Evolutionary conservation across 2,888 invertebrate species (phyloP), one percentile per base, ranked within the genome.

Genomic region (Congeria kusceri): DNA sequence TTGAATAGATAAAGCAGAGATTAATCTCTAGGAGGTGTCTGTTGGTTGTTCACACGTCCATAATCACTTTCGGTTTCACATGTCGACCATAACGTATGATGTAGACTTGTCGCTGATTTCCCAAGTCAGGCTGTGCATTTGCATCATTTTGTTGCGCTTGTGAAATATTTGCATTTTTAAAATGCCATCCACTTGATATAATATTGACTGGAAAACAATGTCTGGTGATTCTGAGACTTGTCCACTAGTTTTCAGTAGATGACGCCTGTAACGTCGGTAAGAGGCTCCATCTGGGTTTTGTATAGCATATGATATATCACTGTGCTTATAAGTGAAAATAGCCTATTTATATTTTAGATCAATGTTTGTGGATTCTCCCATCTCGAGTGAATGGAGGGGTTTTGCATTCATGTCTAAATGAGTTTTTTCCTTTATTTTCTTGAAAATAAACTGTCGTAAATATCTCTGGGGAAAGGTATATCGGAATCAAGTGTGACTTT

Each of bases 331-430:
- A 44, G 57, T 67, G 13, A 44, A 15, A 29, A 67, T 32, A 28
- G 67, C 65, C 47, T 15, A 28, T 44, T 66, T 23, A 56, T 25
- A 58, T 58, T 39, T 58, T 57, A 47, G 57, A 39, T 39, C 39
- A 44, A 25, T 39, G 15, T 39, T 15, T 58, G 59, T 58, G 2
- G 47, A 59, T n/a, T 20, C 46, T 46, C 67, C 58, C n/a, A 68
- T 20, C 1, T 68, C 28, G 11, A 68, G 58, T n/a, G 25, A 57
- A 20, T 18, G 29, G 25, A 68, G 57, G 25, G n/a, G 11, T 32
- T 46, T 44, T 29, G 56, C 57, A 15, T 23, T 29, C 67, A n/a
- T 67, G 25, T 57, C 58, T 18, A 23, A 58, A 67, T 67, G 53
- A 20, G 28, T 39, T 57, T 66, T 44, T 27, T 25, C 11, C 47